Conservation (phyloP, 2,888 invertebrate species). For the Entomobrya proxima region DNA sequence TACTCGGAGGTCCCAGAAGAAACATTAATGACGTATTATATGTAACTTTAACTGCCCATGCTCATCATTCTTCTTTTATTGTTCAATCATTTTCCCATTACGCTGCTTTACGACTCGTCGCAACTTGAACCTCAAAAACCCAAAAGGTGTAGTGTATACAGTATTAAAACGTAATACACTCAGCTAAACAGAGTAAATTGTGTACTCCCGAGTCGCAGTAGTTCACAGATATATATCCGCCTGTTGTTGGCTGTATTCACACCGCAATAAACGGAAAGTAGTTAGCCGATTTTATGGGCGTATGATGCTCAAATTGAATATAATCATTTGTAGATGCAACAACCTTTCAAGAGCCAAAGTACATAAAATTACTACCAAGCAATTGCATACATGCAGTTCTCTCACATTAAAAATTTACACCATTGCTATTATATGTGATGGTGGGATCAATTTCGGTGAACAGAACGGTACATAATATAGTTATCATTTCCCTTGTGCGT, state of each 20-base stretch:
- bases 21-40: conserved; percentile 58
- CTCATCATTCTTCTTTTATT: conserved; percentile 69
- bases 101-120: conserved; percentile 59
- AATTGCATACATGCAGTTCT: neutral
- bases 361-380: neutral
- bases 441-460: neutral
- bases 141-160: conserved; percentile 32
- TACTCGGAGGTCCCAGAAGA: conserved; percentile 35
- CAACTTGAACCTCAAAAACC: conserved; percentile 32
- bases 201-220: neutral
- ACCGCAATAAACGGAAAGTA: conserved; percentile 17
- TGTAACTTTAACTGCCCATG: conserved; percentile 59
- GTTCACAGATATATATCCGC: neutral
- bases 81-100: conserved; percentile 70
- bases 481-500: neutral
- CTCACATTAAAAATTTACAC: conserved; percentile 33
- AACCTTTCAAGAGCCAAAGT: conserved; percentile 21
- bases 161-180: conserved; percentile 3
- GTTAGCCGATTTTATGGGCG: conserved; percentile 24
- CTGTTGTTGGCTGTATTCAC: neutral
- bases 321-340: conserved; percentile 37
- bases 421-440: neutral
- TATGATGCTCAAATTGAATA: conserved; percentile 38
- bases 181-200: too few species aligned
- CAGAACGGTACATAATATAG: neutral